Percentiles rank a stretch among this genome's conserved stretches.
These are phyloP conservation scores for Numida meleagris DNA, from an alignment of 2,113 vertebrate genomes.

Conservation along the genomic window DNA sequence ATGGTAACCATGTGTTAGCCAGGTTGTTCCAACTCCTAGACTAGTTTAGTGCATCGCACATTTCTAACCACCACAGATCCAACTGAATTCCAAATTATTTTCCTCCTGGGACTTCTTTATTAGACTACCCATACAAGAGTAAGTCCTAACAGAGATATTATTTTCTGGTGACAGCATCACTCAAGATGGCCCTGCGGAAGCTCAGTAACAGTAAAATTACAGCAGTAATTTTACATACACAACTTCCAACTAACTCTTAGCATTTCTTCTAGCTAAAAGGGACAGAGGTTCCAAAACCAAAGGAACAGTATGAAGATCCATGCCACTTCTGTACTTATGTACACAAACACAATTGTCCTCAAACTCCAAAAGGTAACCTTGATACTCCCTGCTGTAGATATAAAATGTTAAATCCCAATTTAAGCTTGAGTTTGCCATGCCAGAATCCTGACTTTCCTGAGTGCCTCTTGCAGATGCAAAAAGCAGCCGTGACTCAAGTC, in stretches of 20 bases:
- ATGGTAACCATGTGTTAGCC: neutral
- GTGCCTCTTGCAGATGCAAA: neutral
- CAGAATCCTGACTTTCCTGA: neutral
- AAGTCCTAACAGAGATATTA: neutral
- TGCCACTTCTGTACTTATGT: accelerated
- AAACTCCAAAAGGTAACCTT: neutral
- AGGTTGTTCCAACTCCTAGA: conserved; percentile 8
- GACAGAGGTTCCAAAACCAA: neutral
- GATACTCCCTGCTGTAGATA: neutral
- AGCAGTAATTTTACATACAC: neutral
- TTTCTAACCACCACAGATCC: neutral
- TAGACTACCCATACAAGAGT: neutral
- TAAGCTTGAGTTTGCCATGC: neutral
- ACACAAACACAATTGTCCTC: neutral
- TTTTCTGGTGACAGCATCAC: conserved; percentile 3
- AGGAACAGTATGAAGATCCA: neutral
- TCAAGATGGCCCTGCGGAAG: neutral
- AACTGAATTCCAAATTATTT: neutral
- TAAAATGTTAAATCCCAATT: neutral
- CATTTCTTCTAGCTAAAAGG: neutral
- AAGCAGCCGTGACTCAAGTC: neutral
- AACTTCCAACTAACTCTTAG: neutral
- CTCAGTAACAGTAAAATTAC: neutral
- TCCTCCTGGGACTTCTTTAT: conserved; percentile 11
- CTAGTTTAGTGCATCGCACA: neutral